Evolutionary conservation across 2,113 vertebrate species (phyloP), one percentile per base, ranked within the genome.

Genomic region (Bettongia penicillata): DNA sequence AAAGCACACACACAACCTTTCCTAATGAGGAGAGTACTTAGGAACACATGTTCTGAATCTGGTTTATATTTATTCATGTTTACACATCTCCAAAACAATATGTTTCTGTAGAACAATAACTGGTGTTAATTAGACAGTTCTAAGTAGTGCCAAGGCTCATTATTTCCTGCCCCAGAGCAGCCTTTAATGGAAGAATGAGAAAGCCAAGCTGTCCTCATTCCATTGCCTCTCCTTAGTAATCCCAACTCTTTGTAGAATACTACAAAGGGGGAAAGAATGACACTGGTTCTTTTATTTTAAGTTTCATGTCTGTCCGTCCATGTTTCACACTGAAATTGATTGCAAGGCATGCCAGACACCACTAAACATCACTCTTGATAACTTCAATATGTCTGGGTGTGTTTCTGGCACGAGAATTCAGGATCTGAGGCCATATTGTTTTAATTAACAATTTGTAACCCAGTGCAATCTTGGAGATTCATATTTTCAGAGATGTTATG

Each of bases 401-500:
- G 92, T 61, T 95, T 47, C 84, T 92, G 84, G 84, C 91, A 90
- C 25, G 24, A 89, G 31, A 43, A 10, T 3, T 90, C 90, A 90
- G 90, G 48, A 90, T 51, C 49, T 31, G 47, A n/a, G 91, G 84
- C 91, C 84, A 61, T 26, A 7, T 51, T 37, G 52, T 37, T 90
- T 90, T 89, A 92, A 48, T 68, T 91, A 95, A 92, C 53, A 61
- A 47, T 92, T 51, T 93, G 90, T 48, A 43, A 51, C 90, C 91
- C 6, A 47, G 25, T 3, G 23, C 1, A 9, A 90, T 24, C 49
- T 47, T 8, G 37, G 16, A 89, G 28, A 90, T 23, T 26, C 26
- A 31, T 77, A 0, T 8, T 55, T 47, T 61, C 22, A 8, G 52
- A 10, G 26, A 16, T 0, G 23, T 61, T 61, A 48, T 9, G 19